phyloP scores from a whole-genome alignment of 2,113 vertebrate species.

The Melospiza georgiana region DNA sequence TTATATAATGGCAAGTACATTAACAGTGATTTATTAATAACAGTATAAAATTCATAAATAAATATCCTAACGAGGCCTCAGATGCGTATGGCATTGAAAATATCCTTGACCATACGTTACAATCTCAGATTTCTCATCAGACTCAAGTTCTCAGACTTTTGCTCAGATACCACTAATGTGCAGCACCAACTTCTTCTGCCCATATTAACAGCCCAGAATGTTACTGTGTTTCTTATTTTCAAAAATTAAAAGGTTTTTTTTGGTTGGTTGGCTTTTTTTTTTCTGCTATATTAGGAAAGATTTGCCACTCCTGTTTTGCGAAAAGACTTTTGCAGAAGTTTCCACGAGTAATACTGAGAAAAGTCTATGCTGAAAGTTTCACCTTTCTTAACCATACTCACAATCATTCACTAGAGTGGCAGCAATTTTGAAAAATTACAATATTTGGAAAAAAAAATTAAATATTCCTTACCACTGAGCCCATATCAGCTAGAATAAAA shows the following conservation, averaged over 20 bases:
- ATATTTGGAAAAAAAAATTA: background rate
- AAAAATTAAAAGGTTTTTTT: background rate
- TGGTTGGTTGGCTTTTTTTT: fast-evolving
- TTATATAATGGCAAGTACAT: background rate
- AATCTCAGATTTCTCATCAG: background rate
- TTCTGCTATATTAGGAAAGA: background rate
- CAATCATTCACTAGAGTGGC: background rate
- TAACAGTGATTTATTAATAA: background rate
- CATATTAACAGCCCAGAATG: background rate
- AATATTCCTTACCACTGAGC: background rate
- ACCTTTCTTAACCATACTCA: background rate
- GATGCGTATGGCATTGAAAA: background rate
- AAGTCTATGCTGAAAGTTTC: background rate
- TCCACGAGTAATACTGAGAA: background rate
- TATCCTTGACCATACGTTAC: background rate
- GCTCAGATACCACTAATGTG: fast-evolving
- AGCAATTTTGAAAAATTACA: background rate
- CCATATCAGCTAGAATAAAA: background rate
- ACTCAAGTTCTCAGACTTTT: background rate
- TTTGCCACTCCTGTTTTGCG: background rate
- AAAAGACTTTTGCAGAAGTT: background rate
- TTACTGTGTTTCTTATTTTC: background rate
- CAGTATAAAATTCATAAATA: background rate
- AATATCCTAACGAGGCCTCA: background rate
- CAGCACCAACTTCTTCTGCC: background rate